Evolutionary conservation across 1,140 invertebrate species (phyloP), one percentile per base, ranked within the genome.

Genomic region (Zaprionus tsacasi): DNA sequence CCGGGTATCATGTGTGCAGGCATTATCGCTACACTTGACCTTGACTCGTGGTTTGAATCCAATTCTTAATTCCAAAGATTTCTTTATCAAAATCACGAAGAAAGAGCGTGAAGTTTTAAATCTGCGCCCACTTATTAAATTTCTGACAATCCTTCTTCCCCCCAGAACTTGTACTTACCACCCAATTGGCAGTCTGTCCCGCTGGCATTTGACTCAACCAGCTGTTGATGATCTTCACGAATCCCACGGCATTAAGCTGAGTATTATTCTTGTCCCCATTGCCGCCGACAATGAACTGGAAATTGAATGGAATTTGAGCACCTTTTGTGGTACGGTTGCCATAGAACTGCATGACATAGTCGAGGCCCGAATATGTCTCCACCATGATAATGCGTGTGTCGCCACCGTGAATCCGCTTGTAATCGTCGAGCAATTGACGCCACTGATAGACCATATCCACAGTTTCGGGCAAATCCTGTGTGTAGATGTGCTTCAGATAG

Each of bases 311-410:
- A 11, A 95, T 93, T 73, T 95, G 91, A 0, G 94, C 93, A 2
- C 94, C 93, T 11, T 93, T 91, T 0, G 91, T 92, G 13, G 93
- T 94, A 0, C 93, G 93, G 71, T 94, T 93, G 11, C 93, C 91
- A 72, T 95, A 96, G 81, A 95, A 96, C 55, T 93, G 85, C 80
- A 95, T 94, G 7, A 93, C 92, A 13, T 93, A 89, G 3, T 93
- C 88, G 10, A 93, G 43, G 1, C 85, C 74, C 0, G 93, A 92
- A 76, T 95, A 95, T 0, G 95, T 95, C 92, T 97, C 96, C 1
- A 95, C 95, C 93, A 97, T 94, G 92, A 97, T 94, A 0, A 97
- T 94, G 91, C 96, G 94, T 63, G 82, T 91, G n/a, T 91, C 25
- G 25, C 92, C 91, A 3, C 91, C 91, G 60, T 94, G 92, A 33